Conservation (phyloP, 2,888 invertebrate genomes). For the Chaitophorus viminalis region DNA sequence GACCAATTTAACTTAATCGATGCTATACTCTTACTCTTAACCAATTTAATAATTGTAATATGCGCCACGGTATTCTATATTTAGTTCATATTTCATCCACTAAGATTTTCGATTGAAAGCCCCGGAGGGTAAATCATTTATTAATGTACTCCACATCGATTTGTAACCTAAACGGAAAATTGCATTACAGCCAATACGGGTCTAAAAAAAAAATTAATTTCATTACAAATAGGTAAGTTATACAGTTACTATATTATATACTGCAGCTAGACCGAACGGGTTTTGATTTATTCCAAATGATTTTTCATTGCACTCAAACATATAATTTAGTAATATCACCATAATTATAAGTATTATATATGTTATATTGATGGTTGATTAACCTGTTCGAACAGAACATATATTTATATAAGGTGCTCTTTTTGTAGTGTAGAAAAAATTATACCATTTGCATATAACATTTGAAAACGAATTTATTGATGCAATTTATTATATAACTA, state of each 20-base stretch:
- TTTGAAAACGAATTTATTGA: no score
- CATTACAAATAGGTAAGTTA: neutral
- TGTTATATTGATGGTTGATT: neutral
- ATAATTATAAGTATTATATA: constrained; percentile 24
- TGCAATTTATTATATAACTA: no score
- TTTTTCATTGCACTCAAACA: constrained; percentile 35
- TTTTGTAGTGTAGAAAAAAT: no score
- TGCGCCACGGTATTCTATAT: neutral
- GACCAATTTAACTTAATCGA: neutral
- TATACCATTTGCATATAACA: no score
- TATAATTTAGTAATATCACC: constrained; percentile 40
- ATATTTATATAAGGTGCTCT: no score
- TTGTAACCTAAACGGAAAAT: constrained; percentile 13
- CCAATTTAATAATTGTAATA: constrained; percentile 15
- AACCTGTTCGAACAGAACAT: no score
- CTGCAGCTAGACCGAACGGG: constrained; percentile 13
- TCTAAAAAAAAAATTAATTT: neutral
- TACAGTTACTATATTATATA: neutral
- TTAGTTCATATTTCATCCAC: constrained; percentile 26
- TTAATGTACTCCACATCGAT: neutral
- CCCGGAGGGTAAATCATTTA: constrained; percentile 40
- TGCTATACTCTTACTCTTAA: neutral
- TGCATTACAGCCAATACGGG: no score
- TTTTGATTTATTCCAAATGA: constrained; percentile 43
- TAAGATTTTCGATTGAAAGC: neutral